Evolutionary conservation across 2,113 vertebrate species (phyloP).

Genomic region (Fregata magnificens): DNA sequence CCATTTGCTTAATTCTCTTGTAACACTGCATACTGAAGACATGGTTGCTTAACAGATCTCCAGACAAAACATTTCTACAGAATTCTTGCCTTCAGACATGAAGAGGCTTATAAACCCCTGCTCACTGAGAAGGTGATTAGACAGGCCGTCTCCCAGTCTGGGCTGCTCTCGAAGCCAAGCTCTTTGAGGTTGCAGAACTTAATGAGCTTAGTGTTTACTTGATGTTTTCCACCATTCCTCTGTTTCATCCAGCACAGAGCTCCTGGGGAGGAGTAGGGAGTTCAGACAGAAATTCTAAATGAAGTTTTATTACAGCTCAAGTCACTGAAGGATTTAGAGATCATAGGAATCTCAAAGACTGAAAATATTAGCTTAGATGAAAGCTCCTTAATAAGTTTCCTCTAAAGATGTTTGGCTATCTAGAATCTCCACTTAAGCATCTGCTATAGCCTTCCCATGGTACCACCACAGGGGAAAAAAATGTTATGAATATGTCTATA

Average conservation of each 20-base stretch:
- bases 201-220: not conserved
- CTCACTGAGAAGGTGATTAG: not conserved
- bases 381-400: constrained; percentile 26
- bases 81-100: not conserved
- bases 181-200: not conserved
- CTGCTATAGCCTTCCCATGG: not conserved
- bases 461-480: not conserved
- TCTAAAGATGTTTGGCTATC: constrained; percentile 8
- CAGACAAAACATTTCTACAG: not conserved
- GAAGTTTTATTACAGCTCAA: constrained; percentile 30
- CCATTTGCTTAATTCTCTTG: not conserved
- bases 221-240: not conserved
- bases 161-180: not conserved
- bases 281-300: constrained; percentile 4
- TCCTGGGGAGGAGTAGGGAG: not conserved
- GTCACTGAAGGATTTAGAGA: constrained; percentile 27
- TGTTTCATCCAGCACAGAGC: not conserved
- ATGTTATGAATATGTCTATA: not conserved
- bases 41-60: not conserved
- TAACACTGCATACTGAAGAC: not conserved
- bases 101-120: not conserved
- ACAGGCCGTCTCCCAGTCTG: not conserved
- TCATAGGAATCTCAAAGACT: constrained; percentile 7
- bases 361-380: constrained; percentile 35
- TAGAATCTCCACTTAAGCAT: not conserved